Conservation (phyloP, 1,140 invertebrate genomes). For the Microplitis mediator region DNA sequence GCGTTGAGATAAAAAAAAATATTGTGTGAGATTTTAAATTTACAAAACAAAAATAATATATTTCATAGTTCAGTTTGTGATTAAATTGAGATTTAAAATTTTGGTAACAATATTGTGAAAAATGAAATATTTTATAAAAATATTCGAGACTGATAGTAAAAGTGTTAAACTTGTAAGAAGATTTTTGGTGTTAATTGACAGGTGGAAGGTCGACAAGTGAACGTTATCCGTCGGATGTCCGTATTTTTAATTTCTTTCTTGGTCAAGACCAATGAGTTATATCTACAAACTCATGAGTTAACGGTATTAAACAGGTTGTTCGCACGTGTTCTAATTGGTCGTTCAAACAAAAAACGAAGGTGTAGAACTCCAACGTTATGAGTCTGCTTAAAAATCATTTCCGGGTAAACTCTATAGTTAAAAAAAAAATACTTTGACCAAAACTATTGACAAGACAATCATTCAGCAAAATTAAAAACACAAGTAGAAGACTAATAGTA, state of each 20-base stretch:
- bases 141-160: background rate
- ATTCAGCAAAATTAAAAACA: too few relatives aligned
- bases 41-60: too few relatives aligned
- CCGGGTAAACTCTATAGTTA: too few relatives aligned
- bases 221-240: background rate
- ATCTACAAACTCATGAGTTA: constrained; percentile 15
- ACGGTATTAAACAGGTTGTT: constrained; percentile 30
- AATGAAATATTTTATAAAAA: background rate
- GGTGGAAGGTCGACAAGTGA: constrained; percentile 19
- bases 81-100: too few relatives aligned
- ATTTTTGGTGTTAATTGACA: constrained; percentile 29
- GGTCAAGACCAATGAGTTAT: constrained; percentile 12
- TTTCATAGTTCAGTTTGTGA: too few relatives aligned
- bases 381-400: too few relatives aligned
- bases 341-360: constrained; percentile 18
- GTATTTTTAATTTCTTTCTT: background rate
- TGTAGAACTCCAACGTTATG: background rate
- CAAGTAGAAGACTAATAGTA: too few relatives aligned
- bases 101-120: background rate
- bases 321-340: constrained; percentile 27
- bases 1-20: too few relatives aligned
- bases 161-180: constrained; percentile 11
- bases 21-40: too few relatives aligned
- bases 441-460: too few relatives aligned
- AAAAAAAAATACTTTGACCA: too few relatives aligned